phyloP scores from a whole-genome alignment of 2,888 invertebrate genomes.

The Ametastegia equiseti region DNA sequence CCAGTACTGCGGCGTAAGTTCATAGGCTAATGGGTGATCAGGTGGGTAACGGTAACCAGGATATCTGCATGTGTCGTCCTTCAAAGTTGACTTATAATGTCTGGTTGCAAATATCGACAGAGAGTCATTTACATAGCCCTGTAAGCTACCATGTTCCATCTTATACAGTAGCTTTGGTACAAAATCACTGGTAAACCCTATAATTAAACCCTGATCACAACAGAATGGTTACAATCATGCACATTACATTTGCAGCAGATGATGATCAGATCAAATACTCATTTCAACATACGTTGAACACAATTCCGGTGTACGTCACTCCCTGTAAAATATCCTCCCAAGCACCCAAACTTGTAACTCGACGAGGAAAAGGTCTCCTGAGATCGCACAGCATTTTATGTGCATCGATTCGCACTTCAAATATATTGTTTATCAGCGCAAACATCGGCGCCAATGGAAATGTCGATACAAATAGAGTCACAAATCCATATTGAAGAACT shows the following conservation, averaged over 20 bases:
- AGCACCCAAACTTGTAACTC: constrained; percentile 28
- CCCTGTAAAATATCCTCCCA: constrained; percentile 41
- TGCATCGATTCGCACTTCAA: constrained; percentile 76
- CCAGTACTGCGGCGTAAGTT: constrained; percentile 39
- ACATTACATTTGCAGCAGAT: neutral
- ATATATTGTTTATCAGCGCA: constrained; percentile 81
- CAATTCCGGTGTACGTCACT: constrained; percentile 22
- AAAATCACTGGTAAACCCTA: constrained; percentile 41
- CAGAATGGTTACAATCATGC: neutral
- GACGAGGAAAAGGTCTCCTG: constrained; percentile 38
- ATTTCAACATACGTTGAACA: constrained; percentile 26
- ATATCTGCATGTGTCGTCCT: constrained; percentile 28
- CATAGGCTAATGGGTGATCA: constrained; percentile 35
- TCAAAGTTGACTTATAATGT: constrained; percentile 33
- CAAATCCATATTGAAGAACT: constrained; percentile 84
- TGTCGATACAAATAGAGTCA: constrained; percentile 82
- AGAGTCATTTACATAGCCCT: constrained; percentile 35
- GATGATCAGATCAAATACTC: neutral
- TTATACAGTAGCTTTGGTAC: constrained; percentile 33
- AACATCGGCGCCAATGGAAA: constrained; percentile 83
- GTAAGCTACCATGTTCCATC: constrained; percentile 28
- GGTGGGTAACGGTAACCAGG: constrained; percentile 36
- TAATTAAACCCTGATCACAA: constrained; percentile 26
- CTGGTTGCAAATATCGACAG: constrained; percentile 37
- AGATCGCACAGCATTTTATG: constrained; percentile 32